Conservation (phyloP, 1,140 invertebrate genomes). For the Eumaeus atala region DNA sequence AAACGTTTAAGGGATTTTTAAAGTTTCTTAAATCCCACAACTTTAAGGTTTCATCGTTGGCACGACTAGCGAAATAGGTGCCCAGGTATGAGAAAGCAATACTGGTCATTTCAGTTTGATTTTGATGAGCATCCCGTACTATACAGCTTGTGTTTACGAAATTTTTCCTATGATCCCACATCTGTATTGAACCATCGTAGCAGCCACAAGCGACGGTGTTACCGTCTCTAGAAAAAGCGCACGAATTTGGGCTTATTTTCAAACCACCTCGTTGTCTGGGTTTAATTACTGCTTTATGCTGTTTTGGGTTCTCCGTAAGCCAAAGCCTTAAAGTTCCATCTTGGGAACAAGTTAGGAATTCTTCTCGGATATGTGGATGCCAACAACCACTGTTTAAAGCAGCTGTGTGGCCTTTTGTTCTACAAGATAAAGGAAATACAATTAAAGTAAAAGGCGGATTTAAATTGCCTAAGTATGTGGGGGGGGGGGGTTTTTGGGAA, state of each 20-base stretch:
- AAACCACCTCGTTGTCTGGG: conserved; percentile 90
- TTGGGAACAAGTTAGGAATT: conserved; percentile 95
- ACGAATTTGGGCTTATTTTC: conserved; percentile 90
- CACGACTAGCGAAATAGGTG: conserved; percentile 84
- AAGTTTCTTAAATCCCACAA: conserved; percentile 94
- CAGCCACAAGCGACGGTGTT: conserved; percentile 93
- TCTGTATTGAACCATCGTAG: conserved; percentile 96
- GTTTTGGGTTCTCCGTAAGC: conserved; percentile 85
- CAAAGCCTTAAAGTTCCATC: conserved; percentile 95
- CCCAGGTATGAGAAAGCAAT: conserved; percentile 93
- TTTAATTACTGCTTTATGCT: conserved; percentile 92
- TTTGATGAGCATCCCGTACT: conserved; percentile 87
- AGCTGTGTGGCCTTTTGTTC: conserved; percentile 96
- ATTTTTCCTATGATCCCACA: conserved; percentile 95
- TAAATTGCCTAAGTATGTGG: not conserved
- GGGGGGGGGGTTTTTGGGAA: too few relatives aligned
- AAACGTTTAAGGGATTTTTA: conserved; percentile 84
- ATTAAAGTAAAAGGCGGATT: conserved; percentile 7
- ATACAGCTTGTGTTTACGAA: conserved; percentile 87
- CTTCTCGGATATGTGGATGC: conserved; percentile 93
- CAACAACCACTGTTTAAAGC: conserved; percentile 93
- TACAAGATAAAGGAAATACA: conserved; percentile 27
- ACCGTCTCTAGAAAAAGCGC: conserved; percentile 90
- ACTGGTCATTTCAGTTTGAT: conserved; percentile 87
- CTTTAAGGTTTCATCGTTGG: conserved; percentile 95